Conservation (phyloP, 2,797 vertebrate genomes). For the Myotis myotis region DNA sequence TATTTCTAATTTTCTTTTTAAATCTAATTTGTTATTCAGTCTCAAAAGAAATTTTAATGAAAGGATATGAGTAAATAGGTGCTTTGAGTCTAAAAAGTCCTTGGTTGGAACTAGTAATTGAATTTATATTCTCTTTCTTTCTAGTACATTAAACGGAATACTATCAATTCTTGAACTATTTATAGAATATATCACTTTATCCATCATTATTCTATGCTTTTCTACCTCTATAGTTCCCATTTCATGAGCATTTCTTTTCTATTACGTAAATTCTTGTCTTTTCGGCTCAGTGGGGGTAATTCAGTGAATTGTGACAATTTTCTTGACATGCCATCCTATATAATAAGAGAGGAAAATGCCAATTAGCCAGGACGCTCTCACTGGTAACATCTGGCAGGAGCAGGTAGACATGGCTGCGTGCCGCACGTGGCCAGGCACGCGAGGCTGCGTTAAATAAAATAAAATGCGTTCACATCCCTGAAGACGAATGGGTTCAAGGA, state of each 20-base stretch:
- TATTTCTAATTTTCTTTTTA: slow-evolving; percentile 50
- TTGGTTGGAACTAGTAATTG: slow-evolving; percentile 50
- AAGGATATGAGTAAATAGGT: slow-evolving; percentile 63
- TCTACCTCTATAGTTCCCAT: slow-evolving; percentile 9
- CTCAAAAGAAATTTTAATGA: slow-evolving; percentile 56
- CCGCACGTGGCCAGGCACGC: too few species aligned
- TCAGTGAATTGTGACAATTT: slow-evolving; percentile 49
- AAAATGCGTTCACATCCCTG: too few species aligned
- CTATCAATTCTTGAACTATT: slow-evolving; percentile 45
- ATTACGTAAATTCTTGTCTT: slow-evolving; percentile 21
- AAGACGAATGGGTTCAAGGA: too few species aligned
- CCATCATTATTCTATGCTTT: slow-evolving; percentile 33
- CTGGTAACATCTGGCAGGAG: too few species aligned
- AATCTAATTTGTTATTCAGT: slow-evolving; percentile 54
- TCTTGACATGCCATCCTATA: background rate
- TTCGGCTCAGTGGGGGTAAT: background rate
- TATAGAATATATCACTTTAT: slow-evolving; percentile 33
- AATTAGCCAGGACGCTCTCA: too few species aligned
- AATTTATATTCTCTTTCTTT: slow-evolving; percentile 59
- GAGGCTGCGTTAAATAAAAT: too few species aligned
- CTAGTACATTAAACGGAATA: slow-evolving; percentile 62
- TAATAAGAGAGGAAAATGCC: too few species aligned
- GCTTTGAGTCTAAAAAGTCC: slow-evolving; percentile 47
- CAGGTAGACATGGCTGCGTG: too few species aligned
- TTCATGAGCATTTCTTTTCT: slow-evolving; percentile 2